A percentile compares a stretch with the other conserved stretches of the same genome.
Conservation (phyloP, 1,140 invertebrate genomes). For the Bathynomus jamesi region DNA sequence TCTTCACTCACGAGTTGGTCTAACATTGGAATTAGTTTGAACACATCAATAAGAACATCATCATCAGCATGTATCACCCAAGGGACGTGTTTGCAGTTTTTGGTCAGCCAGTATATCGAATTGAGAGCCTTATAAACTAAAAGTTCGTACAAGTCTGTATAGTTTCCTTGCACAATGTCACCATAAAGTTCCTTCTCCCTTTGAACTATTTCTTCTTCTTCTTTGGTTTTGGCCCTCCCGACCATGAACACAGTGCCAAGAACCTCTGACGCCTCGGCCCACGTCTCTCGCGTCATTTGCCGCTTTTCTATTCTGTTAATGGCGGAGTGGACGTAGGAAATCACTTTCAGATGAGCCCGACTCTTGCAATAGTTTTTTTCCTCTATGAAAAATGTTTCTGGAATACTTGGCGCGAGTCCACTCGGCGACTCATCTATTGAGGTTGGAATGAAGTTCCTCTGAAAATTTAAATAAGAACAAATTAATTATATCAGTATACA, state of each 20-base stretch:
- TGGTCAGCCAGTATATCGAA: neutral
- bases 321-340: slow-evolving; percentile 24
- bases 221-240: neutral
- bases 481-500: too few relatives aligned
- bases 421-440: neutral
- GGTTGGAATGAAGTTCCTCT: neutral
- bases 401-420: neutral
- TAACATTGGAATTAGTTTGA: neutral
- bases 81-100: neutral
- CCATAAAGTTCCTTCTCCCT: slow-evolving; percentile 6
- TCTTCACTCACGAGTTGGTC: neutral
- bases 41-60: neutral
- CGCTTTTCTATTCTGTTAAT: slow-evolving; percentile 12
- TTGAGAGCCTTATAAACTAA: neutral
- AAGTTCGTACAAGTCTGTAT: neutral
- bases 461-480: too few relatives aligned
- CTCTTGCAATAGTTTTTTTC: slow-evolving; percentile 16
- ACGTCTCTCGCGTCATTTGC: slow-evolving; percentile 14
- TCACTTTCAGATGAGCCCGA: slow-evolving; percentile 15
- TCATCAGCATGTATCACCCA: neutral
- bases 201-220: slow-evolving; percentile 7
- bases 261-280: slow-evolving; percentile 11
- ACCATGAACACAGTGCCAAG: slow-evolving; percentile 23
- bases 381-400: slow-evolving; percentile 15
- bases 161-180: slow-evolving; percentile 21